Conservation (phyloP, 2,797 vertebrate species). For the Tenualosa thibaudeaui region DNA sequence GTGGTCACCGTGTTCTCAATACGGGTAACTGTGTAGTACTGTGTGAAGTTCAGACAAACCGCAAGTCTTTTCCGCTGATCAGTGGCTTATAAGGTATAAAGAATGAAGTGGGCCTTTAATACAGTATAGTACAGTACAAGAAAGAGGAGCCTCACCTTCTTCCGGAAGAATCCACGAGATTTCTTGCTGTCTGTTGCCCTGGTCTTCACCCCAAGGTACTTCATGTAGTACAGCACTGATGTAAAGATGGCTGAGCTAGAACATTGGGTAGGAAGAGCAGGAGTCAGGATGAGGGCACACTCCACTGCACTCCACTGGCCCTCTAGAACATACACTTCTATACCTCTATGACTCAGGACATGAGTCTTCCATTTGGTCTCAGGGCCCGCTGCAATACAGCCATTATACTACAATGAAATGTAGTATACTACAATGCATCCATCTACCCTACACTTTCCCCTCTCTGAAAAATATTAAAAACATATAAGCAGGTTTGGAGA, state of each 20-base stretch:
- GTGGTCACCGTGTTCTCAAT: no score
- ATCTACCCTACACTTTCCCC: not conserved
- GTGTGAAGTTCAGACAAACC: no score
- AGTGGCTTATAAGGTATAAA: no score
- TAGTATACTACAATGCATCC: not conserved
- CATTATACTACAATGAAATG: no score
- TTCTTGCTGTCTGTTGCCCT: slow-evolving; percentile 85
- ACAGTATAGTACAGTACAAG: no score
- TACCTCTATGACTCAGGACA: not conserved
- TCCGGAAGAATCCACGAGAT: slow-evolving; percentile 83
- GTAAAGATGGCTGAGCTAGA: slow-evolving; percentile 82
- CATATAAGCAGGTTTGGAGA: no score
- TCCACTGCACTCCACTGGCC: not conserved
- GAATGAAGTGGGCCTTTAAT: no score
- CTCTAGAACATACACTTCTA: not conserved
- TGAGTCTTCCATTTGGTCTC: not conserved
- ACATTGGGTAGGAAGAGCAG: not conserved
- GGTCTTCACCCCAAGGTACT: slow-evolving; percentile 86
- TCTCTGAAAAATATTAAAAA: not conserved
- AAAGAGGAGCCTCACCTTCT: slow-evolving; percentile 72
- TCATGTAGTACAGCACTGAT: slow-evolving; percentile 84
- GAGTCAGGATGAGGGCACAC: not conserved
- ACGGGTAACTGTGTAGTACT: no score
- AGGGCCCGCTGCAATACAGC: no score
- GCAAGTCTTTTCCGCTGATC: no score